These are phyloP conservation scores for Cheilosia grossa DNA, from an alignment of 2,888 invertebrate species.

Conservation along the genomic window DNA sequence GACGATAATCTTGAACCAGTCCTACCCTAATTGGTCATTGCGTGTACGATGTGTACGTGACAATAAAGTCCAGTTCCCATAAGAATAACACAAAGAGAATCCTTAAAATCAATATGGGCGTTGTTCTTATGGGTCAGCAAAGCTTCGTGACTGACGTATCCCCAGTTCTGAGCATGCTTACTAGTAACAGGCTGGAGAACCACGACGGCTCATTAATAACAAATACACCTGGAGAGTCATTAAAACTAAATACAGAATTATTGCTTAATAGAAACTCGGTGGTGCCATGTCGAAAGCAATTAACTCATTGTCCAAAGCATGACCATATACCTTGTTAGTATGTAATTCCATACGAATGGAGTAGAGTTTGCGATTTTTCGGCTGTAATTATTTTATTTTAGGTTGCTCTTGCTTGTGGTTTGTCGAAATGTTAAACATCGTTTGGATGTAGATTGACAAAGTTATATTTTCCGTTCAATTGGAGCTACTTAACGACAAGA, in stretches of 20 bases:
- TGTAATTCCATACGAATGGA: no score
- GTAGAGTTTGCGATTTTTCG: no score
- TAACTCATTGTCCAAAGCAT: conserved; percentile 4
- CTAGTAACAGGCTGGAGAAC: neutral
- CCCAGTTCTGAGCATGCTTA: neutral
- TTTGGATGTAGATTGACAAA: neutral
- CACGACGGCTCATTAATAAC: neutral
- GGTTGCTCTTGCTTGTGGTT: neutral
- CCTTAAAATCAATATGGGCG: neutral
- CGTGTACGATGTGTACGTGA: neutral
- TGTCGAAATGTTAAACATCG: neutral
- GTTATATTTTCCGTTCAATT: neutral
- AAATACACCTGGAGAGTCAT: neutral
- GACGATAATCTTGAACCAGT: neutral
- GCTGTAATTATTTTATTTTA: neutral
- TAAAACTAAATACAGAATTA: neutral
- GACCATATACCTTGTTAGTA: no score
- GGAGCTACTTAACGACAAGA: neutral
- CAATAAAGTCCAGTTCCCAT: neutral
- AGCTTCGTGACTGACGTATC: neutral
- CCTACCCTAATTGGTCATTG: neutral
- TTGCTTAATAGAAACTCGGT: neutral
- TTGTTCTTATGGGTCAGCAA: neutral
- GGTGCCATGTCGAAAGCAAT: conserved; percentile 14
- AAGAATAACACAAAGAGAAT: neutral